Percentiles rank a stretch among this genome's conserved stretches.
Evolutionary conservation across 1,140 invertebrate genomes (phyloP).

Genomic region (Atta colombica): DNA sequence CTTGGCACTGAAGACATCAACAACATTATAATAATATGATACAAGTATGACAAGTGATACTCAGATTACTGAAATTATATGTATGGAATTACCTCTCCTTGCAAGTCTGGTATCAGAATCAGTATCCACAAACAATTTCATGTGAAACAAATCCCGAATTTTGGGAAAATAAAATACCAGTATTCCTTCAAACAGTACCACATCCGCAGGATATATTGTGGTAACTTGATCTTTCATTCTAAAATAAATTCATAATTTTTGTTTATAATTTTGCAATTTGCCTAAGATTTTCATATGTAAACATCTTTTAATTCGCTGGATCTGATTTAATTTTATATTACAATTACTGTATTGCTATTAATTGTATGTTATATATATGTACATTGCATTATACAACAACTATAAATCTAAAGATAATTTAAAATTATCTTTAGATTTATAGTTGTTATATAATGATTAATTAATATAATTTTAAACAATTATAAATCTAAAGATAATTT

Average conservation of each 20-base stretch:
- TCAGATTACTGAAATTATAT: not conserved
- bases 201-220: slow-evolving; percentile 98
- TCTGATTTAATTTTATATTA: not conserved
- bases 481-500: not conserved
- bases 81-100: slow-evolving; percentile 91
- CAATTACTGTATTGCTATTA: not conserved
- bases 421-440: too few species aligned
- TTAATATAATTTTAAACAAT: too few species aligned
- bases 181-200: slow-evolving; percentile 99
- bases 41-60: not conserved
- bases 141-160: slow-evolving; percentile 98
- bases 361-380: too few species aligned
- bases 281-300: not conserved
- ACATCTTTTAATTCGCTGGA: not conserved
- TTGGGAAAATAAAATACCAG: slow-evolving; percentile 99
- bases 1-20: slow-evolving; percentile 91
- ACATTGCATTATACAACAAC: too few species aligned
- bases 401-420: too few species aligned
- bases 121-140: slow-evolving; percentile 99
- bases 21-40: slow-evolving; percentile 37
- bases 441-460: too few species aligned
- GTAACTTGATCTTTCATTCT: slow-evolving; percentile 91
- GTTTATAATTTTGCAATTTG: not conserved
- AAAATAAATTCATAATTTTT: slow-evolving; percentile 53
- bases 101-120: slow-evolving; percentile 99